Conservation (phyloP, 2,113 vertebrate species). For the Heliornis fulica region DNA sequence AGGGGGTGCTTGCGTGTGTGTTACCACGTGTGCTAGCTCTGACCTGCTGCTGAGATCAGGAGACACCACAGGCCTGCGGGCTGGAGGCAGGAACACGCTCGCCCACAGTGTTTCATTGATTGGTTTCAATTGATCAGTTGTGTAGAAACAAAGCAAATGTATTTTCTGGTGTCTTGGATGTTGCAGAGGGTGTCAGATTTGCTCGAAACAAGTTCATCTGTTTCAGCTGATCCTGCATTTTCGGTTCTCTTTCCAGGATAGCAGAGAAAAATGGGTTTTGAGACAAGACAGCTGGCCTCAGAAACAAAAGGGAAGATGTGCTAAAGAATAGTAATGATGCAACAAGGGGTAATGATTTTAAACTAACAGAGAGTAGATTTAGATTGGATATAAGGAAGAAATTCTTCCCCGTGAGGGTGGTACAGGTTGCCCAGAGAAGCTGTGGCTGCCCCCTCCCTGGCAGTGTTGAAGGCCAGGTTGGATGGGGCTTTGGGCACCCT, state of each 20-base stretch:
- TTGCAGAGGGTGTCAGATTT: neutral
- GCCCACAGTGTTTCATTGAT: neutral
- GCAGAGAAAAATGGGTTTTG: neutral
- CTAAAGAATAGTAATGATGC: neutral
- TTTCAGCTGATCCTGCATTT: neutral
- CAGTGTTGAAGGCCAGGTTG: too few species aligned
- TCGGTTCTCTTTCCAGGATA: neutral
- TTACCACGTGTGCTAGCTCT: accelerated
- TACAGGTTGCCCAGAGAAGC: too few species aligned
- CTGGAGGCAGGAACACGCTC: neutral
- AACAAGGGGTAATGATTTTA: too few species aligned
- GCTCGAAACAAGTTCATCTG: neutral
- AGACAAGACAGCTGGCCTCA: neutral
- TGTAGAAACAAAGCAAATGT: neutral
- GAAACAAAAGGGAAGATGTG: neutral
- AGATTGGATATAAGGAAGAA: too few species aligned
- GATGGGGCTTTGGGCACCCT: too few species aligned
- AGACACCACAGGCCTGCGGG: accelerated
- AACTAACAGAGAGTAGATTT: too few species aligned
- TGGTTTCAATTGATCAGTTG: neutral
- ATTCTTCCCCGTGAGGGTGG: too few species aligned
- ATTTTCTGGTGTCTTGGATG: neutral
- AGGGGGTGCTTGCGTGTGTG: accelerated
- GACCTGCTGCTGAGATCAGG: neutral
- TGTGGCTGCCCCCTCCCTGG: too few species aligned